Percentiles rank a stretch among this genome's conserved stretches.
Evolutionary conservation across 1,140 invertebrate species (phyloP).

Genomic region (Tribolium castaneum): DNA sequence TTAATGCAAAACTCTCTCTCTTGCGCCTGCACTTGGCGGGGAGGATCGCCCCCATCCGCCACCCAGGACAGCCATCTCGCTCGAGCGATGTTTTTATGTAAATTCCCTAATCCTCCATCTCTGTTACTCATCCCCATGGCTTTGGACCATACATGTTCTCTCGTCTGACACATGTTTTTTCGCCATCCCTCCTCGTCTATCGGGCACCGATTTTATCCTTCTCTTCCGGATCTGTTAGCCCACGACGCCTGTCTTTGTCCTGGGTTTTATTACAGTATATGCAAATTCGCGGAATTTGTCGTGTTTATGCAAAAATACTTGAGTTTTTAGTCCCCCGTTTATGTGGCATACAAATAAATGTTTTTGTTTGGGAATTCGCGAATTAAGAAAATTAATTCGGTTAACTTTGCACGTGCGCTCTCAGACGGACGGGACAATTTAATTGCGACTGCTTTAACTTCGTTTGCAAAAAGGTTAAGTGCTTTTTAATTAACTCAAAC

Average conservation of each 20-base stretch:
- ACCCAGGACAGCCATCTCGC: conserved; percentile 44
- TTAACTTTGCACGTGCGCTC: conserved; percentile 46
- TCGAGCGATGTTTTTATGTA: conserved; percentile 52
- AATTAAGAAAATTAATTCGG: conserved; percentile 57
- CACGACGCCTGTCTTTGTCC: conserved; percentile 34
- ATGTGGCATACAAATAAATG: conserved; percentile 52
- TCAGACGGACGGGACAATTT: conserved; percentile 35
- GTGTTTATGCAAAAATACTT: conserved; percentile 60
- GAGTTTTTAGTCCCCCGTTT: conserved; percentile 55
- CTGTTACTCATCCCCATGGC: conserved; percentile 52
- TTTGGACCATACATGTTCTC: conserved; percentile 54
- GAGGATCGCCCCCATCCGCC: conserved; percentile 17
- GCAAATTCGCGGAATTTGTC: conserved; percentile 59
- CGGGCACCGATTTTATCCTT: conserved; percentile 30
- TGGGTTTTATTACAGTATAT: conserved; percentile 56
- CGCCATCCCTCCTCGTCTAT: conserved; percentile 48
- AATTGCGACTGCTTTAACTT: conserved; percentile 42
- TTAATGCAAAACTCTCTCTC: conserved; percentile 59
- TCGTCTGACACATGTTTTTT: conserved; percentile 61
- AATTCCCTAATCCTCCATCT: conserved; percentile 51
- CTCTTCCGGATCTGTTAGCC: background rate
- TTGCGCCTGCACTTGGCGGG: conserved; percentile 51
- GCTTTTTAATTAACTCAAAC: conserved; percentile 40
- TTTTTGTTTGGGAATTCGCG: conserved; percentile 54
- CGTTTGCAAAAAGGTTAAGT: conserved; percentile 40